Base-by-base conservation (phyloP, 2,888 invertebrate genomes). In the Drosophila helvetica region DNA sequence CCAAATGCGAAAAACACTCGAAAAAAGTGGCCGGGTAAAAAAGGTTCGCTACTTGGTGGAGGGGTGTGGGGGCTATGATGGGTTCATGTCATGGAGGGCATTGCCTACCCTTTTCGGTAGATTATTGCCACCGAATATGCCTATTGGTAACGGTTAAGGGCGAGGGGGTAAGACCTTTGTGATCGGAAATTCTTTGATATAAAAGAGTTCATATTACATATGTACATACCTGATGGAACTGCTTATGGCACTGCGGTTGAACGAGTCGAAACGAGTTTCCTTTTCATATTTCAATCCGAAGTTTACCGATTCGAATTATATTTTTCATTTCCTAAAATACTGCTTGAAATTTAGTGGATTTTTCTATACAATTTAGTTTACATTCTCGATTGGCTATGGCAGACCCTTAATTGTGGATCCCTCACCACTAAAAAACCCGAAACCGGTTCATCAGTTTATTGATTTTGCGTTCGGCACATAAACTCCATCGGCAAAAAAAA, bases 401-500 rank as follows among this genome's bases (percentile, higher is more conserved):
- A 27, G 18, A 30, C 17, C 51, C 42, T n/a, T 43, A 5, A 74
- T 1, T 3, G 10, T 30, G 30, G 12, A 5, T 33, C 12, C 12
- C 33, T 4, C 33, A 1, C 0, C 33, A 9, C 30, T 10, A 30
- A 71, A 64, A 51, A 65, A 22, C 22, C 62, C 60, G 55, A 47
- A 69, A 55, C 55, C 58, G 70, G 70, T 67, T 79, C 74, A 79
- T 76, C 82, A 80, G 64, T 83, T 87, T 85, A 85, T 85, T 87
- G 88, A 85, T 87, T 85, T 80, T 86, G 60, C 74, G 42, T 76
- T 74, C 80, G 86, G 83, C 83, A 82, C 83, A 85, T 82, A 85
- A 85, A 87, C 83, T 85, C 69, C 54, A 50, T 17, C 57, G 59
- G 4, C 22, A 66, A 53, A 19, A 46, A 19, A 65, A 67, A 74